Conservation (phyloP, 2,888 invertebrate species). For the Gibbula magus region DNA sequence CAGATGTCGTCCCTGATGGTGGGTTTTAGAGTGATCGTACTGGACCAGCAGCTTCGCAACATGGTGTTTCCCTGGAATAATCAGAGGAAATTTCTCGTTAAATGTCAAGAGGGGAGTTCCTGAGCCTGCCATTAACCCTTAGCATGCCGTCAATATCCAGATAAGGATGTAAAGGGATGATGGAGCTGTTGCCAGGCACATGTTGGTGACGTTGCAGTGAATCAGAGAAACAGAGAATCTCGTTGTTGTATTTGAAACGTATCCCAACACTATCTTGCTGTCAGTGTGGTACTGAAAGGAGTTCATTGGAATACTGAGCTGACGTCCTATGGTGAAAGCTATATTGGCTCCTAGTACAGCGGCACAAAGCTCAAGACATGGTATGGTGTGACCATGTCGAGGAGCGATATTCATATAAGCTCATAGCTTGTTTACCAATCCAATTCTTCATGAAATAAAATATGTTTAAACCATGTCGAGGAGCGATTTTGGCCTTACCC, state of each 20-base stretch:
- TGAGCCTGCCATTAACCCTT: conserved; percentile 41
- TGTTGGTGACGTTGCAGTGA: not conserved
- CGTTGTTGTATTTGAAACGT: conserved; percentile 28
- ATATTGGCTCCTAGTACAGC: conserved; percentile 32
- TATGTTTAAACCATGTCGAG: too few species aligned
- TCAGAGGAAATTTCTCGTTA: not conserved
- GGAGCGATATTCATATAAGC: conserved; percentile 27
- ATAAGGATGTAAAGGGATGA: conserved; percentile 29
- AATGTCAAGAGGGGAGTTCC: not conserved
- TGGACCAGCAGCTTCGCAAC: conserved; percentile 8
- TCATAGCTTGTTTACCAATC: too few species aligned
- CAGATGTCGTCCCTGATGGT: conserved; percentile 20
- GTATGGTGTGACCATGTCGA: conserved; percentile 35
- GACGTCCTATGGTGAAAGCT: not conserved
- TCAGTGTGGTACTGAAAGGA: conserved; percentile 30
- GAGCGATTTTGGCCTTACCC: too few species aligned
- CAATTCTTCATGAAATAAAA: too few species aligned
- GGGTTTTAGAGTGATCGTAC: not conserved
- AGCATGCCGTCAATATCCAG: conserved; percentile 36
- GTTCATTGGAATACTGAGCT: not conserved
- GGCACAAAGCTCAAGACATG: conserved; percentile 33
- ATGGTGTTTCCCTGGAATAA: conserved; percentile 8
- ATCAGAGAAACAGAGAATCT: conserved; percentile 29
- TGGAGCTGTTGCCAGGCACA: conserved; percentile 15
- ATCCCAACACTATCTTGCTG: conserved; percentile 37